Base-by-base conservation (phyloP, 2,797 vertebrate species). In the Chanos chanos region DNA sequence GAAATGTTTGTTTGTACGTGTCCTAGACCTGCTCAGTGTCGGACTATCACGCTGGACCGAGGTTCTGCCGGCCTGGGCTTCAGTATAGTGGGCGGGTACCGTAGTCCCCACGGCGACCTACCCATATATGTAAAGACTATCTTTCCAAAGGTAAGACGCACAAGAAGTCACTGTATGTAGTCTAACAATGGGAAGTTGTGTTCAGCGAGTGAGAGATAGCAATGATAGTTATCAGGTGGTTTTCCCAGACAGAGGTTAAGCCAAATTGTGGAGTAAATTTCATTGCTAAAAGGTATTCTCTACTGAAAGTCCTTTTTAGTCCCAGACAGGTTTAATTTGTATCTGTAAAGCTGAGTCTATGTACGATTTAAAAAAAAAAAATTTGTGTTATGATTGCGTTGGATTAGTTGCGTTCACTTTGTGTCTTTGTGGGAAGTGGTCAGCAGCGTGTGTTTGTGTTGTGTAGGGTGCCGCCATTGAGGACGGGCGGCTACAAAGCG, bases 41-140 rank as follows among this genome's bases (percentile, higher is more conserved):
- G 94, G 76, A 92, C 90, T 22, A 89, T 96, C 66, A 85, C 87
- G 4, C 79, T 98, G 47, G 93, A 96, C 61, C 89, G 92, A 78
- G 92, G 93, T 52, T 89, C 90, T 24, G 88, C 92, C 0, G 95
- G 94, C 10, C 89, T 98, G 53, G 95, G 94, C 57, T 96, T 98
- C 82, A 96, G 94, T 71, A 94, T 97, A 66, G 92, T 97, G 9
- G 95, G 95, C 4, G 95, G 96, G 2, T 92, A 91, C 13, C 92
- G 92, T 76, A 97, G 95, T 76, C 93, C 93, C 61, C 94, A 98
- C 0, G 95, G 95, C 74, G 94, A 99, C 68, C 81, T 97, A 63
- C 95, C 95, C 3, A 95, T 98, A 80, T 97, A 99, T 67, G 89
- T 98, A 64, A 97, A 98, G 84, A 95, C 92, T 0, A 89, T 98